Base-by-base conservation (phyloP, 2,888 invertebrate genomes). In the Achlya flavicornis region DNA sequence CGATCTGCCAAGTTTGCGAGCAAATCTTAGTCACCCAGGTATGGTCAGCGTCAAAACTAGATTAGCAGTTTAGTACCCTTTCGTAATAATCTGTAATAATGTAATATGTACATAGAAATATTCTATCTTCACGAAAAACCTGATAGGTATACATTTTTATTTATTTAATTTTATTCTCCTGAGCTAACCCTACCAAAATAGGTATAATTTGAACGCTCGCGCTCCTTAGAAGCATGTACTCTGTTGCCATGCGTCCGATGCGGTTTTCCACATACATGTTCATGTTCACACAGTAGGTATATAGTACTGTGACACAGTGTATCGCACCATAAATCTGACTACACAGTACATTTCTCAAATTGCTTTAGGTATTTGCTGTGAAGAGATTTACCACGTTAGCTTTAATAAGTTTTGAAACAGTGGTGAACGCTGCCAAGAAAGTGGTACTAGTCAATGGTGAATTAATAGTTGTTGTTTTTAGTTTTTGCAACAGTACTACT, bases 201-300 rank as follows among this genome's bases (percentile, higher is more conserved):
- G n/a, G n/a, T n/a, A n/a, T n/a, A n/a, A n/a, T n/a, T n/a, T n/a
- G n/a, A n/a, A n/a, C n/a, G n/a, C n/a, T n/a, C n/a, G n/a, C n/a
- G n/a, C n/a, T n/a, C n/a, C n/a, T n/a, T n/a, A n/a, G n/a, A n/a
- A n/a, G n/a, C n/a, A n/a, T n/a, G n/a, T n/a, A n/a, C n/a, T n/a
- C n/a, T n/a, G n/a, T n/a, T n/a, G n/a, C n/a, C n/a, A 86, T 77
- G 69, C 63, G 68, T 64, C 63, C 61, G 64, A 74, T 79, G 75
- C 68, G 73, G 76, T 67, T 73, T 68, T 62, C 68, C 68, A 64
- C 70, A 74, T 69, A 74, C 74, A 71, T 74, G 69, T 71, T 71
- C 67, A 62, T 72, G 67, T 77, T 64, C 69, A 35, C 68, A 63
- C 64, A 70, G 61, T 26, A 26, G 26, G 26, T 70, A 59, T 70